phyloP scores from a whole-genome alignment of 2,113 vertebrate genomes.

The Mugil cephalus region DNA sequence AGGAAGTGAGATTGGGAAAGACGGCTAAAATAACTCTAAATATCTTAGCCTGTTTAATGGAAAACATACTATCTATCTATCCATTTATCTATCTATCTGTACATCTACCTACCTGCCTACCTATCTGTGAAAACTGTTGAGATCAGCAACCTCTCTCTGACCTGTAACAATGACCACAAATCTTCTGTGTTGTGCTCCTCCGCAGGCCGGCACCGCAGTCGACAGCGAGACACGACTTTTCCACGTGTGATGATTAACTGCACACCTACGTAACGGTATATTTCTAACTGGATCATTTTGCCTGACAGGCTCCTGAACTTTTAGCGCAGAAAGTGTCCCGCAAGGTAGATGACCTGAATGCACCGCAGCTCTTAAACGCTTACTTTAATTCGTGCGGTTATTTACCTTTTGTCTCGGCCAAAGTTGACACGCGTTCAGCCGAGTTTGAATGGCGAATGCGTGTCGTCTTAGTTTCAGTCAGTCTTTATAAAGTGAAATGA shows the following conservation, averaged over 20 bases:
- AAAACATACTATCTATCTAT: conserved; percentile 50
- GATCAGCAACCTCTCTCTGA: conserved; percentile 49
- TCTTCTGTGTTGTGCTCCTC: conserved; percentile 32
- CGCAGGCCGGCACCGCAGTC: conserved; percentile 50
- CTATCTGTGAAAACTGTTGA: conserved; percentile 21
- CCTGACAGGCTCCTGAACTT: no score
- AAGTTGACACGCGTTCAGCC: no score
- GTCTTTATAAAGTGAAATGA: conserved; percentile 27
- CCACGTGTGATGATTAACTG: conserved; percentile 34
- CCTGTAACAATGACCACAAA: conserved; percentile 40
- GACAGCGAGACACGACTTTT: conserved; percentile 42
- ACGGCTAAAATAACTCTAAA: not conserved
- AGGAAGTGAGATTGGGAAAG: conserved; percentile 19
- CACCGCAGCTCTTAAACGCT: not conserved
- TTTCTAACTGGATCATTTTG: conserved; percentile 25
- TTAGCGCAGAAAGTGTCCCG: not conserved
- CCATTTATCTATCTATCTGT: conserved; percentile 21
- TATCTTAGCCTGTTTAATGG: conserved; percentile 41
- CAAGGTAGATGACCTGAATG: not conserved
- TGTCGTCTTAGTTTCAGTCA: conserved; percentile 6
- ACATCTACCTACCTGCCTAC: conserved; percentile 21
- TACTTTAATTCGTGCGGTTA: not conserved
- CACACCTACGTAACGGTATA: conserved; percentile 8
- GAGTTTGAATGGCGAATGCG: conserved; percentile 5
- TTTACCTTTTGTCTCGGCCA: not conserved